Evolutionary conservation across 2,113 vertebrate genomes (phyloP).

Genomic region (Hucho hucho): DNA sequence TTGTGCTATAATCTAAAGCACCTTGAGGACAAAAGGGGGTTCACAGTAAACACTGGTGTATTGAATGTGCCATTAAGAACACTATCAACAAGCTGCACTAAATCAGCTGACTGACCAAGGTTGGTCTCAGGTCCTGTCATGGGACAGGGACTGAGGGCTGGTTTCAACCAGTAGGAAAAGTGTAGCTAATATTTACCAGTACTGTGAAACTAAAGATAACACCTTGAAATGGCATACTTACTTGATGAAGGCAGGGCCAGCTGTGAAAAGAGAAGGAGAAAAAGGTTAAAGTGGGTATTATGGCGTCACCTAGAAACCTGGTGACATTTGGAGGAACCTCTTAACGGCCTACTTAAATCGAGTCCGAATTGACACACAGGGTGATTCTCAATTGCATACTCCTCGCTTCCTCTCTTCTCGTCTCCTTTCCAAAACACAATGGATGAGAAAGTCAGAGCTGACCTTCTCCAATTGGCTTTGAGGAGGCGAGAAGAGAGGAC

Average conservation of each 20-base stretch:
- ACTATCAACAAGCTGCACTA: constrained; percentile 52
- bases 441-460: no score
- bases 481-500: no score
- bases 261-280: constrained; percentile 56
- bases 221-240: constrained; percentile 54
- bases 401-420: no score
- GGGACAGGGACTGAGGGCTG: constrained; percentile 21
- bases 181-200: neutral
- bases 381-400: no score
- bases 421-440: no score
- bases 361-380: neutral
- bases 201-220: neutral
- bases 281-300: neutral
- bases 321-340: neutral
- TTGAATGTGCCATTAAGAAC: constrained; percentile 42
- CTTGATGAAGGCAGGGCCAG: constrained; percentile 92
- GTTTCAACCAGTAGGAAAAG: neutral
- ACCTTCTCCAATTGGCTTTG: no score
- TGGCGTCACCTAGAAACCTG: neutral
- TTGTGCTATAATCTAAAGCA: no score
- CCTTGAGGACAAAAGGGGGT: neutral
- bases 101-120: constrained; percentile 29
- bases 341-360: neutral
- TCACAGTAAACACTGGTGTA: constrained; percentile 8
- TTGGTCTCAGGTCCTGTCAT: neutral